These are phyloP conservation scores for Colossoma macropomum DNA, from an alignment of 2,113 vertebrate genomes.

Conservation along the genomic window DNA sequence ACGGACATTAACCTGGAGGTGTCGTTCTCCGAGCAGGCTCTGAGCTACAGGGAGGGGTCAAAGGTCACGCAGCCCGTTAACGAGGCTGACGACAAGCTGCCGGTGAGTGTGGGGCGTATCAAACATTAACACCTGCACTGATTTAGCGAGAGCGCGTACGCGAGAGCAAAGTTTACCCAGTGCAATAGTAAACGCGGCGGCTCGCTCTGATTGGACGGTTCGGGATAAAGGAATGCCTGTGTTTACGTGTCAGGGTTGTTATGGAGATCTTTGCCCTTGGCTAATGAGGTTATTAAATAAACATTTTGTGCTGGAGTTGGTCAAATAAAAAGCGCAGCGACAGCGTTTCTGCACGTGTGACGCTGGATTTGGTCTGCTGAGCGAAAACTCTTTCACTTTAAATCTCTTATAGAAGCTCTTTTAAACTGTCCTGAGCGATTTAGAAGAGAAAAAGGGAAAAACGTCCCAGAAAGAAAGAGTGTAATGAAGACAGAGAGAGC, in stretches of 20 bases:
- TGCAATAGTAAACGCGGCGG: background rate
- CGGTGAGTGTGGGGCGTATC: constrained; percentile 78
- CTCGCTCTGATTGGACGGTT: constrained; percentile 25
- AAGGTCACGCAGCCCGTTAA: constrained; percentile 66
- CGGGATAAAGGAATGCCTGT: constrained; percentile 26
- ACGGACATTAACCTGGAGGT: constrained; percentile 91
- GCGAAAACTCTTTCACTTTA: too few relatives aligned
- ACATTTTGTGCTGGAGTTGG: constrained; percentile 3
- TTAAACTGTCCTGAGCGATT: too few relatives aligned
- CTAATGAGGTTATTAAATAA: constrained; percentile 14
- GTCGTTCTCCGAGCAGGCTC: constrained; percentile 92
- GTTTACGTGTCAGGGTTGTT: background rate
- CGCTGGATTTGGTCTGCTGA: background rate
- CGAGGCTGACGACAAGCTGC: constrained; percentile 80
- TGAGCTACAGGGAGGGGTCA: constrained; percentile 80
- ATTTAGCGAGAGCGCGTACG: constrained; percentile 28
- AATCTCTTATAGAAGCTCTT: too few relatives aligned
- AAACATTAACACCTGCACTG: constrained; percentile 53
- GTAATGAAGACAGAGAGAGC: too few relatives aligned
- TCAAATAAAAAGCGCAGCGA: background rate
- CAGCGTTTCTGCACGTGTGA: background rate
- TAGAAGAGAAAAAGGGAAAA: too few relatives aligned
- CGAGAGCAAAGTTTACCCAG: constrained; percentile 48
- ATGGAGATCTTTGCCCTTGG: constrained; percentile 27
- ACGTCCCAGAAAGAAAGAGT: background rate